Conservation (phyloP, 1,140 invertebrate species). For the Whitmania pigra region DNA sequence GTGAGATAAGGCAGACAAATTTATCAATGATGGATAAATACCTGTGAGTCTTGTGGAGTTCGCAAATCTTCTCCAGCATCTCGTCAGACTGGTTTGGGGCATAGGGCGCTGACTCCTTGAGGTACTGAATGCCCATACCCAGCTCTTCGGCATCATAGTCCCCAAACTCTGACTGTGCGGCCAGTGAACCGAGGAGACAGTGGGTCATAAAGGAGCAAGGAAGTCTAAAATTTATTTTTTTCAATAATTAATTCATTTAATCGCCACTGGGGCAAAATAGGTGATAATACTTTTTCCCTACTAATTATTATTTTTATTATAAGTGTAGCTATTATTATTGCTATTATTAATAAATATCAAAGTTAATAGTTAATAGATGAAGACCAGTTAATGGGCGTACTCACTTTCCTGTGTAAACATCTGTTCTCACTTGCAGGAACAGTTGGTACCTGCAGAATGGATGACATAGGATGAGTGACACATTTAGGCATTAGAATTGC, state of each 20-base stretch:
- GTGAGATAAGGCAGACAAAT: too few relatives aligned
- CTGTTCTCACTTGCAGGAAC: constrained; percentile 85
- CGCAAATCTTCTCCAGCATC: constrained; percentile 81
- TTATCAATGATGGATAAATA: constrained; percentile 34
- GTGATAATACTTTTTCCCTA: too few relatives aligned
- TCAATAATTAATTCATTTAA: too few relatives aligned
- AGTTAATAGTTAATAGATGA: neutral
- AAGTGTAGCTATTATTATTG: too few relatives aligned
- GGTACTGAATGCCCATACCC: constrained; percentile 53
- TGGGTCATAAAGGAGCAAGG: constrained; percentile 94
- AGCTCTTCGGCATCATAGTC: constrained; percentile 79
- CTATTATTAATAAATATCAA: too few relatives aligned
- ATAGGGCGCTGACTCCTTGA: constrained; percentile 67
- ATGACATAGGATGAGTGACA: too few relatives aligned
- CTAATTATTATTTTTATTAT: too few relatives aligned
- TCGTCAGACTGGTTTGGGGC: constrained; percentile 63
- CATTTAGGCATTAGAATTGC: too few relatives aligned
- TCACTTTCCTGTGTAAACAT: constrained; percentile 71
- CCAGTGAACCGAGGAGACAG: constrained; percentile 84
- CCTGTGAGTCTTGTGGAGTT: constrained; percentile 87
- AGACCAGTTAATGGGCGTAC: constrained; percentile 27
- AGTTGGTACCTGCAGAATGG: constrained; percentile 63
- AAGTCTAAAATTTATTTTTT: constrained; percentile 48
- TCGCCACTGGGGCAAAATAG: too few relatives aligned
- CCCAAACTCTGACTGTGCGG: constrained; percentile 92